These are phyloP conservation scores for Synanthedon vespiformis DNA, from an alignment of 2,888 invertebrate genomes.

Conservation along the genomic window DNA sequence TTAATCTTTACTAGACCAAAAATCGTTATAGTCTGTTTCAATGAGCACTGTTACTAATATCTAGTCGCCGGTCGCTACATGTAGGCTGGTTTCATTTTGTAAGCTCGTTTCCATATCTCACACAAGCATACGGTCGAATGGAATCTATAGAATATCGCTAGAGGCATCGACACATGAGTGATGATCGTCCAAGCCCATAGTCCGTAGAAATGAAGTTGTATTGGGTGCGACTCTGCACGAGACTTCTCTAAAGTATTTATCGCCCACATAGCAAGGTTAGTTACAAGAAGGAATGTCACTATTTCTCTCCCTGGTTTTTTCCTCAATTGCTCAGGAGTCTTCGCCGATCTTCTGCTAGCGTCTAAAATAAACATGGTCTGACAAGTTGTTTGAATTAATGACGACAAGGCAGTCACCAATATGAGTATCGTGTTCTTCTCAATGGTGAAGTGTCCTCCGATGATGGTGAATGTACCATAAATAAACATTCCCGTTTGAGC, in stretches of 20 bases:
- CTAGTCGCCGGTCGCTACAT: constrained; percentile 73
- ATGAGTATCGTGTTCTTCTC: constrained; percentile 85
- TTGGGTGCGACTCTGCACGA: constrained; percentile 90
- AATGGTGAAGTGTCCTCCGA: constrained; percentile 90
- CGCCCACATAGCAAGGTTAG: constrained; percentile 94
- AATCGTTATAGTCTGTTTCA: neutral
- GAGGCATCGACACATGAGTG: constrained; percentile 92
- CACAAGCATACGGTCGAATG: constrained; percentile 95
- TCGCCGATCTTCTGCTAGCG: constrained; percentile 86
- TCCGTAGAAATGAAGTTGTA: constrained; percentile 92
- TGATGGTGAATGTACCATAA: constrained; percentile 93
- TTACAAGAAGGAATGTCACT: constrained; percentile 90
- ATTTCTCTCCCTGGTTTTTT: constrained; percentile 94
- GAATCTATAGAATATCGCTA: constrained; percentile 93
- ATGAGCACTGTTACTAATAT: constrained; percentile 10
- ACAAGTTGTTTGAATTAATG: constrained; percentile 88
- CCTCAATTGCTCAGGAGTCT: constrained; percentile 83
- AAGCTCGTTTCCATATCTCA: constrained; percentile 96
- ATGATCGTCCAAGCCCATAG: constrained; percentile 97
- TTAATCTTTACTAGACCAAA: neutral
- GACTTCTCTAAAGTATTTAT: constrained; percentile 94
- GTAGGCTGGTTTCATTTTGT: constrained; percentile 90
- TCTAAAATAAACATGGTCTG: constrained; percentile 94
- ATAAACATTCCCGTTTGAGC: constrained; percentile 96
- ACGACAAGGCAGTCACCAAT: constrained; percentile 85